phyloP scores from a whole-genome alignment of 2,113 vertebrate genomes.

The Elephantulus edwardii region DNA sequence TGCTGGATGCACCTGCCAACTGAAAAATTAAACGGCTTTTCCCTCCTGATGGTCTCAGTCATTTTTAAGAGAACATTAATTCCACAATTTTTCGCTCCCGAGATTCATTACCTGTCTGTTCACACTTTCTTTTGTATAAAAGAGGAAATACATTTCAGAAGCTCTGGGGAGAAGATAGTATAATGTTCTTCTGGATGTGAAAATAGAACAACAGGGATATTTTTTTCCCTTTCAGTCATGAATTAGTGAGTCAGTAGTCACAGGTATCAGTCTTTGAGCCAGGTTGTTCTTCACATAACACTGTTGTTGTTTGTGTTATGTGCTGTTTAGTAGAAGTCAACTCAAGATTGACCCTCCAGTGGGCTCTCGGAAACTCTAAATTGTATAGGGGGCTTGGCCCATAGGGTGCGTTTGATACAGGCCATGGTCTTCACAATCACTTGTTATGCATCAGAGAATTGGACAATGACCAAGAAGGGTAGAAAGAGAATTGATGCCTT shows the following conservation, averaged over 20 bases:
- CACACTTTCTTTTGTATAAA: background rate
- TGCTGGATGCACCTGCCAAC: background rate
- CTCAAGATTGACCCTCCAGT: too few relatives aligned
- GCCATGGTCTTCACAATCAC: too few relatives aligned
- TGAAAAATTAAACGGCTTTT: conserved; percentile 5
- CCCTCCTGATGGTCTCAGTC: background rate
- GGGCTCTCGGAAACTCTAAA: too few relatives aligned
- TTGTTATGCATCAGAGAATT: too few relatives aligned
- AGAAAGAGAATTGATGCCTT: too few relatives aligned
- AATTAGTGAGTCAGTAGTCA: background rate
- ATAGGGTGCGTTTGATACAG: too few relatives aligned
- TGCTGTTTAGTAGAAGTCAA: too few relatives aligned
- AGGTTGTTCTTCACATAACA: background rate
- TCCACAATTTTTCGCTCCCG: background rate
- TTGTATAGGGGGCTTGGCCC: too few relatives aligned
- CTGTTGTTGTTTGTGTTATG: too few relatives aligned
- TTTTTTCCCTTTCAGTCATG: background rate
- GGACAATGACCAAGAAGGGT: too few relatives aligned
- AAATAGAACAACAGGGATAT: background rate
- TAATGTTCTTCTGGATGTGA: background rate
- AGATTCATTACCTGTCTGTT: conserved; percentile 17
- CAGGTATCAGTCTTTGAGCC: background rate
- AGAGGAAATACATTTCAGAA: conserved; percentile 26
- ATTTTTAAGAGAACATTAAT: conserved; percentile 31
- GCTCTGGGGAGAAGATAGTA: background rate